Conservation (phyloP, 2,888 invertebrate genomes). For the Ganaspis brasiliensis region DNA sequence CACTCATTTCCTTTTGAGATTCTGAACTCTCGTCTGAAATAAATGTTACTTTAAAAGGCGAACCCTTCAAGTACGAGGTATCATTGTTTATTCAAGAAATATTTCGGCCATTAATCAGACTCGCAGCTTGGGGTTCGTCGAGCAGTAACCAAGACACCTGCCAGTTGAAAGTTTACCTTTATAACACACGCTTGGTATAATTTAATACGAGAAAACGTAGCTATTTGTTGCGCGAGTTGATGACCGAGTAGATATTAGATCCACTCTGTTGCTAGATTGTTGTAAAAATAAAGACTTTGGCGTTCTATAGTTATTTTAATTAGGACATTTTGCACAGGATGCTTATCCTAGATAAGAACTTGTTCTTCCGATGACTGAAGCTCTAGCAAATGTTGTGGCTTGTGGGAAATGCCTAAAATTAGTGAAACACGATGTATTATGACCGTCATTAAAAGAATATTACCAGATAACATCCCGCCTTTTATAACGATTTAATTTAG, state of each 20-base stretch:
- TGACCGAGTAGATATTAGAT: slow-evolving; percentile 26
- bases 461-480: slow-evolving; percentile 41
- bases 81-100: slow-evolving; percentile 77
- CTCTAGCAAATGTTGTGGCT: slow-evolving; percentile 47
- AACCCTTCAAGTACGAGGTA: slow-evolving; percentile 59
- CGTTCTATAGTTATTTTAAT: slow-evolving; percentile 69
- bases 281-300: slow-evolving; percentile 55
- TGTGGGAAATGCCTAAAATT: slow-evolving; percentile 36
- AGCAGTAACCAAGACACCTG: slow-evolving; percentile 61
- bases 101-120: slow-evolving; percentile 77
- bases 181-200: slow-evolving; percentile 56
- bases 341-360: slow-evolving; percentile 60
- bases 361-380: slow-evolving; percentile 60
- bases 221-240: slow-evolving; percentile 56
- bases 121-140: slow-evolving; percentile 59
- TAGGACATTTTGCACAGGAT: slow-evolving; percentile 68
- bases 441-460: slow-evolving; percentile 39
- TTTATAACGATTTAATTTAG: slow-evolving; percentile 44
- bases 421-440: slow-evolving; percentile 47
- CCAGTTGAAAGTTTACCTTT: slow-evolving; percentile 58
- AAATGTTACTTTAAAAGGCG: background rate
- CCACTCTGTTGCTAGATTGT: background rate
- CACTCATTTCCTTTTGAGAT: background rate
- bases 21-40: background rate
- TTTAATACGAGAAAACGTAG: slow-evolving; percentile 45